Conservation (phyloP, 2,113 vertebrate genomes). For the Oncorhynchus tshawytscha region DNA sequence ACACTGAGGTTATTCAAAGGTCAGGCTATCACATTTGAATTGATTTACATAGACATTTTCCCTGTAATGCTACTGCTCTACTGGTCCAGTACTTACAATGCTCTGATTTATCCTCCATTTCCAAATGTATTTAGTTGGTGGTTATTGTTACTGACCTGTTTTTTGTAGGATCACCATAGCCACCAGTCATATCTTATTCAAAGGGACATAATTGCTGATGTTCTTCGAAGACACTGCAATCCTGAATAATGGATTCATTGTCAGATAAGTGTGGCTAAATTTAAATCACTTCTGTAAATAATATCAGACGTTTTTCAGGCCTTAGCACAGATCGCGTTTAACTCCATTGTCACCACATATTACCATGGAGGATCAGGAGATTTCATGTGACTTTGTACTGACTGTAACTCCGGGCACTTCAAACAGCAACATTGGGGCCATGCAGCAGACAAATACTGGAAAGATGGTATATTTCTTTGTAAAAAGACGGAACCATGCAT, state of each 20-base stretch:
- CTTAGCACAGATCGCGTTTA: conserved; percentile 1
- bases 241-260: conserved; percentile 17
- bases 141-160: conserved; percentile 26
- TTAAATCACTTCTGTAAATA: conserved; percentile 8
- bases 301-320: conserved; percentile 10
- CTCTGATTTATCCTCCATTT: conserved; percentile 16
- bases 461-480: background rate
- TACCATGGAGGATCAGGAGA: conserved; percentile 13
- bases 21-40: too few species aligned
- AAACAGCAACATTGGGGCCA: background rate
- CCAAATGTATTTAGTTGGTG: conserved; percentile 12
- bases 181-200: conserved; percentile 13
- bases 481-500: background rate
- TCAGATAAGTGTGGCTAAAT: conserved; percentile 17
- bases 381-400: conserved; percentile 19
- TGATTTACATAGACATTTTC: background rate
- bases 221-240: conserved; percentile 15
- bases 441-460: background rate
- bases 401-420: background rate
- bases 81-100: background rate
- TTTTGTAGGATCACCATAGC: conserved; percentile 4
- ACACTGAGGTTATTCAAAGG: background rate
- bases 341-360: conserved; percentile 23
- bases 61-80: too few species aligned
- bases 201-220: conserved; percentile 8